phyloP scores from a whole-genome alignment of 2,113 vertebrate species.

The Chamaea fasciata region DNA sequence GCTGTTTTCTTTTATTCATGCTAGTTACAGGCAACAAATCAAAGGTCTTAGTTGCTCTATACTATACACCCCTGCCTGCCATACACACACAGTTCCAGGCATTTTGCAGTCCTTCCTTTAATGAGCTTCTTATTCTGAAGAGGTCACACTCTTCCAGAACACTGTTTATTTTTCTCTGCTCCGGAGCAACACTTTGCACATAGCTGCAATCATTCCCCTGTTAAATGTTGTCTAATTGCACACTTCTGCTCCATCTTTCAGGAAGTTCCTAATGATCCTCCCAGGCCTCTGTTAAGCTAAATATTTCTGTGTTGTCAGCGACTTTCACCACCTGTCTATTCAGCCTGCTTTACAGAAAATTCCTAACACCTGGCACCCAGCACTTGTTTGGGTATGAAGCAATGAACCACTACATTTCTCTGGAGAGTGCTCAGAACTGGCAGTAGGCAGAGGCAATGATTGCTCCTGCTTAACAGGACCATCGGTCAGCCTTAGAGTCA shows the following conservation, averaged over 20 bases:
- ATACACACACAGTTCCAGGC: not conserved
- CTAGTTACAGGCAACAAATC: not conserved
- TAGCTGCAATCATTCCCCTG: not conserved
- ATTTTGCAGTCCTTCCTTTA: not conserved
- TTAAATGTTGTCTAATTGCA: not conserved
- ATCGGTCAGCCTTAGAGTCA: not conserved
- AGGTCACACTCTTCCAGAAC: not conserved
- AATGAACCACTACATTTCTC: not conserved
- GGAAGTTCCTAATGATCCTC: slow-evolving; percentile 12
- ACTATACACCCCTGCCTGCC: fast-evolving
- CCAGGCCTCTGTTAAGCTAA: not conserved
- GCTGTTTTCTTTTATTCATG: not conserved
- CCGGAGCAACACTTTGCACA: not conserved
- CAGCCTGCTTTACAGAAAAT: slow-evolving; percentile 6
- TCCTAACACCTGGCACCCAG: not conserved
- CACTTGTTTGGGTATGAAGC: not conserved
- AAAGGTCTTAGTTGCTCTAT: not conserved
- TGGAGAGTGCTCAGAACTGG: not conserved
- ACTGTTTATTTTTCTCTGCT: not conserved
- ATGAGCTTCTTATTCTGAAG: not conserved
- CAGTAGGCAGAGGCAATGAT: not conserved
- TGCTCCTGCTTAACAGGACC: not conserved
- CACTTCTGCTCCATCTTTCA: not conserved
- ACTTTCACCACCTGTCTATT: slow-evolving; percentile 36
- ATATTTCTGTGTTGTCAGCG: slow-evolving; percentile 30